Evolutionary conservation across 2,888 invertebrate genomes (phyloP), one percentile per base, ranked within the genome.

Genomic region (Tiphia femorata): DNA sequence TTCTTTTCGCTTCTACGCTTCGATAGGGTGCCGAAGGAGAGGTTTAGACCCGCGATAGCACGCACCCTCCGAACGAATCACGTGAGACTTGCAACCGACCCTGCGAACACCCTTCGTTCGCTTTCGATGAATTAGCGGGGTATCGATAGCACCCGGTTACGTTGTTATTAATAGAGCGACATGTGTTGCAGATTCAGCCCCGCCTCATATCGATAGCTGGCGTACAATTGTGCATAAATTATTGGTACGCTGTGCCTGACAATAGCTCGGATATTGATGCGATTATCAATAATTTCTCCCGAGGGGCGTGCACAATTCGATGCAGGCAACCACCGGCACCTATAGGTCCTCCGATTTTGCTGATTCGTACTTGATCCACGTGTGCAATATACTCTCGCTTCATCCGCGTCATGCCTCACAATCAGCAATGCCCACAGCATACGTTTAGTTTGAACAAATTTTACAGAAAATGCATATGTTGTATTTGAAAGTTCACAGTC

Each of bases 241-340:
- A 79, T 78, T 70, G 72, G 67, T 55, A 63, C 52, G 47, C 63
- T 67, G 72, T 59, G 69, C 62, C 76, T 76, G 78, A 76, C 77
- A 75, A 77, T 78, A 72, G 67, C 74, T 65, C 72, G 77, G 67
- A 79, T 81, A 81, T 81, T 79, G 79, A 80, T 77, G 79, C 72
- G 75, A 77, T 78, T 79, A 79, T 80, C 80, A 79, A 80, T 81
- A 79, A 80, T 79, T 79, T 74, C 73, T 72, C n/a, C n/a, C 56
- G 62, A 48, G 14, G 33, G 33, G 33, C 33, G n/a, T n/a, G n/a
- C 21, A 17, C 43, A 20, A n/a, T 23, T 41, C 49, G 27, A 29
- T 30, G 40, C 14, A 27, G 29, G 12, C 53, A 7, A 20, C 25
- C 38, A 19, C 40, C 25, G 5, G 25, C 33, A n/a, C n/a, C 20